Base-by-base conservation (phyloP, 2,113 vertebrate genomes). In the Centropus unirufus region DNA sequence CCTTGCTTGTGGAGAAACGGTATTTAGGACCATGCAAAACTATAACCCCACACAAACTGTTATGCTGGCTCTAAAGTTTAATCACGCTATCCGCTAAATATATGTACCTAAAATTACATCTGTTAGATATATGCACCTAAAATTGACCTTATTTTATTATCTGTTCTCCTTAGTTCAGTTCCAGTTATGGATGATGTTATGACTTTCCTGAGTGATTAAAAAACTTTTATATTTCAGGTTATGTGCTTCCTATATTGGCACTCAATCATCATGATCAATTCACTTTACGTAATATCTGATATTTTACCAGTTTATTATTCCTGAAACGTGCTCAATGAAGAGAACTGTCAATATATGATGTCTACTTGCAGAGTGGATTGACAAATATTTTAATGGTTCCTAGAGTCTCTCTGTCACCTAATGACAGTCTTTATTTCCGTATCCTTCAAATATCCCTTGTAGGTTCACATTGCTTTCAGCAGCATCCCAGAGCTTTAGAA, bases 241-340 rank as follows among this genome's bases (percentile, higher is more conserved):
- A 89, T 76, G 79, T 87, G 12, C 73, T 95, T 87, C 58, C 30
- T 95, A 1, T 62, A 72, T 76, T 73, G 82, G 63, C 78, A 83
- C 22, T 88, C 36, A 9, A 75, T 23, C 64, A 70, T 80, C 78
- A 70, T 62, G 34, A 90, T 93, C 87, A 67, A 93, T 91, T 93
- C 61, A 55, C 79, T 96, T 91, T 80, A 80, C 85, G 67, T 92
- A 63, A 44, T 88, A 11, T 23, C 58, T 80, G 39, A 20, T 88
- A 85, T 95, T 95, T 85, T 80, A 70, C 54, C 16, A n/a, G 55
- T 86, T 91, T 92, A 52, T 95, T 94, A 83, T 94, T 95, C 92
- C 75, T 57, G 72, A 83, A 88, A 88, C 70, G 82, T 86, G 8
- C 85, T 86, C 83, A 63, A 90, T 80, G 61, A 85, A 70, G 75